These are phyloP conservation scores for Melinaea marsaeus DNA, from an alignment of 2,888 invertebrate genomes.

Conservation along the genomic window DNA sequence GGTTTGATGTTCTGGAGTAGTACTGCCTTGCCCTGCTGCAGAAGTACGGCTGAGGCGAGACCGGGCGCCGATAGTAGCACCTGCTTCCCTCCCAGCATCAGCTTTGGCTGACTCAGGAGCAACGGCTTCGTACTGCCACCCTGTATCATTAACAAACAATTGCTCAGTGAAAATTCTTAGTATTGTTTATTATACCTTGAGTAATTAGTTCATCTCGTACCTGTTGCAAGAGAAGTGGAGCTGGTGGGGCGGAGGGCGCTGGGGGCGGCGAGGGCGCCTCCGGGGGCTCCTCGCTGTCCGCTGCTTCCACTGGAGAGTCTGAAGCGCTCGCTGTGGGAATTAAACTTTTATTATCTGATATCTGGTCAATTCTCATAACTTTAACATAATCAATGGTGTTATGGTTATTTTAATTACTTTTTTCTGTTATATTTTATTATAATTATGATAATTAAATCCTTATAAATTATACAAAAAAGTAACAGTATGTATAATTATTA, in stretches of 20 bases:
- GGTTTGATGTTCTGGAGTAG: constrained; percentile 74
- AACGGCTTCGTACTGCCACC: constrained; percentile 65
- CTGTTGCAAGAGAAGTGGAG: constrained; percentile 30
- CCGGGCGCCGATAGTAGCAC: constrained; percentile 63
- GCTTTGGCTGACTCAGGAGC: constrained; percentile 65
- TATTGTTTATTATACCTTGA: too few relatives aligned
- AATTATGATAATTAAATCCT: too few relatives aligned
- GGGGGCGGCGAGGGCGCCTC: constrained; percentile 25
- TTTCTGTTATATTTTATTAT: too few relatives aligned
- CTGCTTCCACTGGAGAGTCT: constrained; percentile 25
- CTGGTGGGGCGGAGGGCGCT: constrained; percentile 24
- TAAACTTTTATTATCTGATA: neutral
- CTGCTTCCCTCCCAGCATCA: constrained; percentile 66
- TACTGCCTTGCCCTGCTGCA: constrained; percentile 74
- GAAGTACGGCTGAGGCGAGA: constrained; percentile 62
- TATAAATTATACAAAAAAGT: too few relatives aligned
- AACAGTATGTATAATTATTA: too few relatives aligned
- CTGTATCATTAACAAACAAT: constrained; percentile 35
- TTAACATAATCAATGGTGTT: too few relatives aligned
- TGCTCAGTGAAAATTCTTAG: too few relatives aligned
- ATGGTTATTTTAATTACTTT: too few relatives aligned
- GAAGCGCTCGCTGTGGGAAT: constrained; percentile 25
- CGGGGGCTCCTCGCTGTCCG: constrained; percentile 26
- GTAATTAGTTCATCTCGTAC: constrained; percentile 9
- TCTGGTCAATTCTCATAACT: too few relatives aligned